Conservation (phyloP, 2,797 vertebrate species). For the Acrocephalus scirpaceus region DNA sequence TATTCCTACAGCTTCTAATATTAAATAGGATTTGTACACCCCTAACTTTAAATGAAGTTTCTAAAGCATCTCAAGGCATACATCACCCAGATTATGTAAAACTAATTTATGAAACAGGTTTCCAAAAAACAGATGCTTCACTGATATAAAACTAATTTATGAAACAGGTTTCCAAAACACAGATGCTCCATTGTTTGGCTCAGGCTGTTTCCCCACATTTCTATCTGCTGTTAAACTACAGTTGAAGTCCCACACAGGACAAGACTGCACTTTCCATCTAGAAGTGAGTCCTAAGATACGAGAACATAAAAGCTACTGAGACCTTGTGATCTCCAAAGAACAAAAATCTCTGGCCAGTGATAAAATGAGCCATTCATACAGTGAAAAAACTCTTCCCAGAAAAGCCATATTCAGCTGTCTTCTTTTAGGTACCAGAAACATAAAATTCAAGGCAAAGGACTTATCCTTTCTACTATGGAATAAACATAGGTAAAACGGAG, state of each 20-base stretch:
- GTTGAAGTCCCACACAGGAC: background rate
- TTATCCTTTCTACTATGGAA: background rate
- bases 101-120: background rate
- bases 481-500: background rate
- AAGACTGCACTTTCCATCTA: background rate
- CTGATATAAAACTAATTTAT: background rate
- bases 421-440: background rate
- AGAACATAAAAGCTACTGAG: background rate
- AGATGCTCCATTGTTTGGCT: background rate
- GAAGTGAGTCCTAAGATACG: background rate
- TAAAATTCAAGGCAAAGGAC: background rate
- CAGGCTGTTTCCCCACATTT: background rate
- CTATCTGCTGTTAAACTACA: background rate
- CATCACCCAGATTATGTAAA: background rate
- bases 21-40: conserved; percentile 1
- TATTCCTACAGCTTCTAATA: background rate
- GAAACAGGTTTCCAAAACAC: conserved; percentile 18
- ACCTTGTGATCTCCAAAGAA: background rate
- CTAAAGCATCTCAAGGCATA: conserved; percentile 7
- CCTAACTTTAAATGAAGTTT: conserved; percentile 26
- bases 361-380: background rate
- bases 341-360: background rate
- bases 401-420: background rate
- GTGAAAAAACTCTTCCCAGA: background rate
- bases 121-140: background rate